Base-by-base conservation (phyloP, 2,113 vertebrate species). In the Microtus pennsylvanicus region DNA sequence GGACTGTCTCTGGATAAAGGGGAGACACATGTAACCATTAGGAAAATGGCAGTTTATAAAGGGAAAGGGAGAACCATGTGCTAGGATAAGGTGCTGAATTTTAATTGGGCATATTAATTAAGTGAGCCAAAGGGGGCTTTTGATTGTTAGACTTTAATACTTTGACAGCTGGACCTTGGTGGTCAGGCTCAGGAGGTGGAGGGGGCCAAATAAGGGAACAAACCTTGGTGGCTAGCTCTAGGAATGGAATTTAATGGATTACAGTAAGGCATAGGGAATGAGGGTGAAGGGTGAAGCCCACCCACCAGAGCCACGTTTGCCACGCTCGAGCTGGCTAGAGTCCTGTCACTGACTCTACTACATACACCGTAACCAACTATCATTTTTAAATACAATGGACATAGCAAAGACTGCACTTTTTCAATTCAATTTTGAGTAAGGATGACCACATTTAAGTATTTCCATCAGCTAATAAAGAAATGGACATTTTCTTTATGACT, bases 401-500 rank as follows among this genome's bases (percentile, higher is more conserved):
- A 80, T 17, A 89, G 74, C 12, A 63, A 65, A 80, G 45, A 69
- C 11, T 63, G 28, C 87, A 52, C 47, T 42, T 30, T 72, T 12
- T 26, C 13, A 33, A 87, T 80, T 94, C 33, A 33, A 0, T 89
- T 90, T 61, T 45, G 70, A 58, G 21, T 89, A 22, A 22, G 30
- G 2, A 26, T 77, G 95, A 75, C 92, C 70, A 47, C 13, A 65
- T 45, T 92, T 74, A 82, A 63, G 50, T 63, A 65, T 58, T 58
- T 87, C 11, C 22, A 2, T 78, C 74, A 72, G 12, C n/a, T 45
- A 61, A 89, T 70, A 88, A 55, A 9, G 17, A 21, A 8, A 17
- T 16, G 9, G 30, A n/a, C 50, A 17, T 30, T 82, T 89, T 50
- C 35, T 82, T 89, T 87, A 93, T 94, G 91, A 78, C 17, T 96